phyloP scores from a whole-genome alignment of 2,797 vertebrate species.

The Clarias fuscus region DNA sequence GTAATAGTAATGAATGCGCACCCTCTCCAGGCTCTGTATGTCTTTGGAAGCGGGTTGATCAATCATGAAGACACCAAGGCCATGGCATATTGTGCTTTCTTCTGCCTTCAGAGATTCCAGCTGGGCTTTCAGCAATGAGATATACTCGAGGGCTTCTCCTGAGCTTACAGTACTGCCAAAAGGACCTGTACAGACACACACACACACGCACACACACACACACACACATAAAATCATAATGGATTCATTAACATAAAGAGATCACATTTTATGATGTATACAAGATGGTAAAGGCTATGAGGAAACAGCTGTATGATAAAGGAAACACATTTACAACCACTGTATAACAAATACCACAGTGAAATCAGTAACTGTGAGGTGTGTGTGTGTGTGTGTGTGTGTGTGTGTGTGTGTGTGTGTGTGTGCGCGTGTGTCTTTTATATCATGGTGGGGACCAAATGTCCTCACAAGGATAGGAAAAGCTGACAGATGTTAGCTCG shows the following conservation, averaged over 20 bases:
- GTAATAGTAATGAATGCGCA: slow-evolving; percentile 54
- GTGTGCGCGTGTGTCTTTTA: background rate
- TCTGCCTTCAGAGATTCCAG: slow-evolving; percentile 79
- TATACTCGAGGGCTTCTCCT: slow-evolving; percentile 70
- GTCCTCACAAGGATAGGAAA: background rate
- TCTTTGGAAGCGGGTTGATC: slow-evolving; percentile 77
- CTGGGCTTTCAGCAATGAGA: slow-evolving; percentile 61
- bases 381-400: background rate
- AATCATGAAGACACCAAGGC: slow-evolving; percentile 82
- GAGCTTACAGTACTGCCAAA: slow-evolving; percentile 73
- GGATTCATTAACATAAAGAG: background rate
- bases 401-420: background rate
- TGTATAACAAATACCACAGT: background rate
- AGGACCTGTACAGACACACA: slow-evolving; percentile 69
- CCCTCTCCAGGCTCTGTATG: slow-evolving; percentile 81
- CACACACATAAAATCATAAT: slow-evolving; percentile 21
- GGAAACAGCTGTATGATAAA: background rate
- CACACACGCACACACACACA: background rate
- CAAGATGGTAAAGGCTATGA: background rate
- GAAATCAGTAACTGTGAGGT: background rate
- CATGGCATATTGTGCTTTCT: slow-evolving; percentile 70
- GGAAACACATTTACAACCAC: background rate
- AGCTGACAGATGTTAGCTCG: background rate
- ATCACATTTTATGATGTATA: background rate
- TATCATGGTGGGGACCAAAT: background rate